Percentiles rank a stretch among this genome's conserved stretches.
Conservation (phyloP, 2,888 invertebrate species). For the Venusia cambrica region DNA sequence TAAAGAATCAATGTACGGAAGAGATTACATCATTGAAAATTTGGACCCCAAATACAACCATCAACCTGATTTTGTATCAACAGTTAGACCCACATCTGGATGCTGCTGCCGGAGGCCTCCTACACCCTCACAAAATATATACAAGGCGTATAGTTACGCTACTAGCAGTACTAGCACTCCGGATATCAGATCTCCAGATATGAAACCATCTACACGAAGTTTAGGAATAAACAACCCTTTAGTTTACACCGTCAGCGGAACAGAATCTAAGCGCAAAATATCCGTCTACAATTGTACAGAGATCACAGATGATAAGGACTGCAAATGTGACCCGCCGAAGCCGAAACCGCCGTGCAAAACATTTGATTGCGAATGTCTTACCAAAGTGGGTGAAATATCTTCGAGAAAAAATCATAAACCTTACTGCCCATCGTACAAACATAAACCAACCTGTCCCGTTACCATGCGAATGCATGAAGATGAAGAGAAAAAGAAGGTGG, state of each 20-base stretch:
- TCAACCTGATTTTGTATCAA: slow-evolving; percentile 13
- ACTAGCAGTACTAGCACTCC: slow-evolving; percentile 30
- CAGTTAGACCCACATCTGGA: slow-evolving; percentile 22
- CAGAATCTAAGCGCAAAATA: slow-evolving; percentile 31
- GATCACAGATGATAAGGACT: slow-evolving; percentile 56
- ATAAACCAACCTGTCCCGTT: slow-evolving; percentile 63
- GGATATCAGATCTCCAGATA: slow-evolving; percentile 22
- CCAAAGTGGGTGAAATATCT: slow-evolving; percentile 45
- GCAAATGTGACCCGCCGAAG: slow-evolving; percentile 62
- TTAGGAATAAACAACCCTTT: slow-evolving; percentile 32
- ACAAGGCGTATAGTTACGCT: slow-evolving; percentile 12
- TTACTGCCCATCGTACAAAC: slow-evolving; percentile 65
- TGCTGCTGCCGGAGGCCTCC: slow-evolving; percentile 36
- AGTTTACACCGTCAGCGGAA: slow-evolving; percentile 38
- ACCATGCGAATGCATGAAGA: slow-evolving; percentile 51
- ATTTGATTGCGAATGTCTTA: slow-evolving; percentile 65
- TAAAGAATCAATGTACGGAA: slow-evolving; percentile 44
- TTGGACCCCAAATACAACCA: slow-evolving; percentile 31
- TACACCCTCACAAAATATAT: slow-evolving; percentile 18
- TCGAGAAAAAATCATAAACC: slow-evolving; percentile 61
- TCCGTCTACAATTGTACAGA: slow-evolving; percentile 49
- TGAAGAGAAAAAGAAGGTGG: slow-evolving; percentile 50
- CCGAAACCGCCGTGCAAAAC: slow-evolving; percentile 63
- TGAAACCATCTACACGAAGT: slow-evolving; percentile 29
- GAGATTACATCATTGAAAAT: slow-evolving; percentile 45